Conservation (phyloP, 2,113 vertebrate species). For the Laterallus jamaicensis region DNA sequence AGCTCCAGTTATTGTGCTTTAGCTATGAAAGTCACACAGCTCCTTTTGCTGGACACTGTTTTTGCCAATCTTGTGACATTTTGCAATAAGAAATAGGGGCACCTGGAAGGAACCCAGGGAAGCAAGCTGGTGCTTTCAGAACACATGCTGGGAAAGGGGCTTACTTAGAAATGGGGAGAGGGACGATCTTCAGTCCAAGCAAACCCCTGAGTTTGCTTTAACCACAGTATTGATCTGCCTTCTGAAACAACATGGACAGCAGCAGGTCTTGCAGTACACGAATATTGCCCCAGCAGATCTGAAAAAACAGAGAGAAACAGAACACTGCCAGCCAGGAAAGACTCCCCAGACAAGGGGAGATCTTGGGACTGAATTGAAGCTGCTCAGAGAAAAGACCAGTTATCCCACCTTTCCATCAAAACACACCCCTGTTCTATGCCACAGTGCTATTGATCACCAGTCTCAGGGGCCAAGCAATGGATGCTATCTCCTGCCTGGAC, state of each 20-base stretch:
- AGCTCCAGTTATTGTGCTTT: not conserved
- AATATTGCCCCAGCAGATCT: not conserved
- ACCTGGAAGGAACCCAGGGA: not conserved
- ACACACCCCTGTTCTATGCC: not conserved
- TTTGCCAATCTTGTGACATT: not conserved
- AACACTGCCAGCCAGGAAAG: not conserved
- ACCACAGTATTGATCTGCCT: rapidly evolving
- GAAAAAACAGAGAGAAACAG: not conserved
- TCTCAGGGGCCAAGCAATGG: not conserved
- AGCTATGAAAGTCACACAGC: not conserved
- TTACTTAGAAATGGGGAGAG: not conserved
- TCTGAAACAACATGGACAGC: not conserved
- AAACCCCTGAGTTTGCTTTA: not conserved
- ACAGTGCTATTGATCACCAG: not conserved
- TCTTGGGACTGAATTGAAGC: not conserved
- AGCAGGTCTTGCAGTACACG: not conserved
- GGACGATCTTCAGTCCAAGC: not conserved
- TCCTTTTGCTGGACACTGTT: not conserved
- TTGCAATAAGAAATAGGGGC: not conserved
- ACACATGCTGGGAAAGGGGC: not conserved
- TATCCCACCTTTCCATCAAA: not conserved
- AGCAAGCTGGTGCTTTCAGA: not conserved
- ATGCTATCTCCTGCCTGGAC: not conserved
- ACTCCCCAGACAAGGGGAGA: rapidly evolving
- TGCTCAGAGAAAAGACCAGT: not conserved